Evolutionary conservation across 2,113 vertebrate species (phyloP).

Genomic region (Pituophis catenifer): DNA sequence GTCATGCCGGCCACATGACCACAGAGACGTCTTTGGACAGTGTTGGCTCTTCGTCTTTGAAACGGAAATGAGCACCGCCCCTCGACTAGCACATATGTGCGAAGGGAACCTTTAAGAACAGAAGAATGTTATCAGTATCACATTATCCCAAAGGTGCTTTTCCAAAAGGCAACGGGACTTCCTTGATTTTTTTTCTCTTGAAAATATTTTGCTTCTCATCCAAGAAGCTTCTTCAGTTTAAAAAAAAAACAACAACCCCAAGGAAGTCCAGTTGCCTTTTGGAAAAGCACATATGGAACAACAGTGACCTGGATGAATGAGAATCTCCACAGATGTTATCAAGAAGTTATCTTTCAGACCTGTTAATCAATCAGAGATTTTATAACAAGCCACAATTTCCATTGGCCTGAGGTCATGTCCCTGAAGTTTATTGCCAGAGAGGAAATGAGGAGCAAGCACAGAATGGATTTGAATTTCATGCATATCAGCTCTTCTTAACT

Average conservation of each 20-base stretch:
- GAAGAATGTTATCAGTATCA: not conserved
- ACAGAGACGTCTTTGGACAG: too few relatives aligned
- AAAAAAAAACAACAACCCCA: too few relatives aligned
- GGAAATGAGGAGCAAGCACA: not conserved
- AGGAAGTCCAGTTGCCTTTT: not conserved
- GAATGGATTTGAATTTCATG: not conserved
- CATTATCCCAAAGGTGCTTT: not conserved
- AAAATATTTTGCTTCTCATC: not conserved
- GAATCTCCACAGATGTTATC: too few relatives aligned
- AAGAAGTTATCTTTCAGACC: not conserved
- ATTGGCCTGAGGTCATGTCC: not conserved
- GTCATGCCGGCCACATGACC: too few relatives aligned
- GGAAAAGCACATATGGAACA: not conserved
- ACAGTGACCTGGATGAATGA: not conserved
- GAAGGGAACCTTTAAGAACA: too few relatives aligned
- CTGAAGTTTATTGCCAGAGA: not conserved
- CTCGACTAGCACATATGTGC: too few relatives aligned
- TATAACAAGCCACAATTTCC: not conserved
- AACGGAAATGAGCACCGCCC: too few relatives aligned
- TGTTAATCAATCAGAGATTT: too few relatives aligned
- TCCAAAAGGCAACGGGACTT: not conserved
- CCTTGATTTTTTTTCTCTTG: not conserved
- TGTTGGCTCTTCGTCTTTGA: too few relatives aligned
- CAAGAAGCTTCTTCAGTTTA: not conserved
- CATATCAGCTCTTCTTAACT: not conserved